Percentiles rank a stretch among this genome's conserved stretches.
Evolutionary conservation across 2,113 vertebrate genomes (phyloP).

Genomic region (Benitochromis conjunctus): DNA sequence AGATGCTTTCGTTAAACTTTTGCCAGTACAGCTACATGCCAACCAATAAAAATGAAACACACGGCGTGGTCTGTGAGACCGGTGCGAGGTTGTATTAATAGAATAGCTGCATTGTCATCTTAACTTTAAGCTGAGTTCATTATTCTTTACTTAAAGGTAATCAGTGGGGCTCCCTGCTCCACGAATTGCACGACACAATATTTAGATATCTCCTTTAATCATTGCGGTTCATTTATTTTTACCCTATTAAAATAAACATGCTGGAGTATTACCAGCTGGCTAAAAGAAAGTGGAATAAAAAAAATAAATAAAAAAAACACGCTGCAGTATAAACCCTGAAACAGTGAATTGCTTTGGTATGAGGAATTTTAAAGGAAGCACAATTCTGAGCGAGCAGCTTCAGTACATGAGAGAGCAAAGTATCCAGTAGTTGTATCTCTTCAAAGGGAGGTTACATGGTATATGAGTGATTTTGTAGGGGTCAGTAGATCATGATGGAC

Average conservation of each 20-base stretch:
- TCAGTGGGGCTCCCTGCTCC: constrained; percentile 54
- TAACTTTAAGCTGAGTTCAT: constrained; percentile 49
- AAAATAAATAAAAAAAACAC: constrained; percentile 6
- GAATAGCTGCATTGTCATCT: constrained; percentile 54
- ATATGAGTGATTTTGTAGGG: constrained; percentile 11
- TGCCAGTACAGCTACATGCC: neutral
- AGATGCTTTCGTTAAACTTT: neutral
- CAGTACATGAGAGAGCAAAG: neutral
- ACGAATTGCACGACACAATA: constrained; percentile 48
- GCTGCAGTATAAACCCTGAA: constrained; percentile 31
- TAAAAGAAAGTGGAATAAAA: constrained; percentile 42
- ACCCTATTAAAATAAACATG: constrained; percentile 65
- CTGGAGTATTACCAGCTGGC: constrained; percentile 69
- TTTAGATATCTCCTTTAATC: constrained; percentile 75
- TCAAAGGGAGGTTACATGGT: neutral
- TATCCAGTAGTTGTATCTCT: neutral
- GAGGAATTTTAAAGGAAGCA: constrained; percentile 51
- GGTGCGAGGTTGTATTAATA: constrained; percentile 14
- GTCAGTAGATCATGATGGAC: constrained; percentile 2
- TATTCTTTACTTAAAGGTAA: constrained; percentile 74
- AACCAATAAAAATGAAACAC: neutral
- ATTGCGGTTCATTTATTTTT: constrained; percentile 71
- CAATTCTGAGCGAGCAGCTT: constrained; percentile 19
- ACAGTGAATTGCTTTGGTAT: constrained; percentile 52
- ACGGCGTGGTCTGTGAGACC: neutral